These are phyloP conservation scores for Prunella fulvescens DNA, from an alignment of 2,113 vertebrate species.

Conservation along the genomic window DNA sequence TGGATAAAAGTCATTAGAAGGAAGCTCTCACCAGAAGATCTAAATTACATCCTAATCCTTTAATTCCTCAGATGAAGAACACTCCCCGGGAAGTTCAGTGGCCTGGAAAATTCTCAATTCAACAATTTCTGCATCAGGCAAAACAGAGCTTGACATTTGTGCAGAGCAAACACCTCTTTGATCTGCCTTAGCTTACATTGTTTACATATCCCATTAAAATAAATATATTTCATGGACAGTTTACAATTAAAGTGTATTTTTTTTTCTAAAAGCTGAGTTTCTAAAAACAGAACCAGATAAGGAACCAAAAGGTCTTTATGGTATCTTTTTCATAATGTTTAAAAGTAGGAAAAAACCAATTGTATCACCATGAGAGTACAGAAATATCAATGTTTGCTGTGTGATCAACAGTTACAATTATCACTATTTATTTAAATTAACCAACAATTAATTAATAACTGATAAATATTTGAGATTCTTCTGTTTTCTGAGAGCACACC, in stretches of 20 bases:
- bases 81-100: background rate
- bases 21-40: background rate
- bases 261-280: background rate
- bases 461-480: background rate
- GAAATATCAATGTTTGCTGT: background rate
- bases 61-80: slow-evolving; percentile 21
- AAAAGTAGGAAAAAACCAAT: background rate
- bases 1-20: background rate
- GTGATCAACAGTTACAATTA: background rate
- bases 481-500: background rate
- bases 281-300: background rate
- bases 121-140: background rate
- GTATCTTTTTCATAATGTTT: background rate
- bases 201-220: background rate
- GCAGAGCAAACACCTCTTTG: background rate
- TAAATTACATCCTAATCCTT: slow-evolving; percentile 29
- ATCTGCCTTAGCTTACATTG: background rate
- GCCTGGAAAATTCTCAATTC: background rate
- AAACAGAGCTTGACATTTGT: background rate
- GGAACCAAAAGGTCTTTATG: background rate
- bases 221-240: background rate
- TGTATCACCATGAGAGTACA: too few relatives aligned
- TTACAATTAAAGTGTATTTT: background rate
- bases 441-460: background rate
- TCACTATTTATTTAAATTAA: background rate